Base-by-base conservation (phyloP, 2,888 invertebrate species). In the Plagodis dolabraria region DNA sequence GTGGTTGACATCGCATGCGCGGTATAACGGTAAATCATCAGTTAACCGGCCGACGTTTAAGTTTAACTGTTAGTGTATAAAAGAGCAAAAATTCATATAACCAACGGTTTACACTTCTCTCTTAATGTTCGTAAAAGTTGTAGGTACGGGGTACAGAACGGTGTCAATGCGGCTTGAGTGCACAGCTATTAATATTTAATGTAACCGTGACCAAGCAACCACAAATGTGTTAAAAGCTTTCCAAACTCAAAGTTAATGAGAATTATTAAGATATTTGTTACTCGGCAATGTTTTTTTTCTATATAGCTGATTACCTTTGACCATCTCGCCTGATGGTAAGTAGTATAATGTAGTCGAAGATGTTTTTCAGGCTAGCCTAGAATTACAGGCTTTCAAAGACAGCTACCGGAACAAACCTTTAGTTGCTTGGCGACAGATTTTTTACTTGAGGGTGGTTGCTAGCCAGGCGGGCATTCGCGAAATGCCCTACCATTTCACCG, bases 1-100 rank as follows among this genome's bases (percentile, higher is more conserved):
- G 82, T 78, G 84, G 85, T 85, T 84, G 87, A 85, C 86, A 83
- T 82, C 80, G 84, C 81, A 80, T 81, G 84, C 80, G 74, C 78
- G 65, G 59, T 38, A 64, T 85, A 87, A 88, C 89, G 85, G 89
- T 81, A 75, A 68, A 74, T 70, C 75, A 74, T 79, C 76, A 77
- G 73, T 78, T 76, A 78, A 80, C 85, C 75, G 82, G 74, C 40
- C 40, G 40, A 10, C 40, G 40, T 82, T 76, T 72, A 71, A 72
- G 55, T 46, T 78, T 77, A 75, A 80, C 85, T 84, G 76, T 87
- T 79, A 77, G 64, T 63, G 62, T 64, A 75, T 78, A 73, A 78
- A 76, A 69, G 68, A 68, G 67, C 60, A 65, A 69, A 67, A 70
- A 71, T 71, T 68, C 53, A 75, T 73, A 74, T 68, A 64, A 60